Conservation (phyloP, 1,140 invertebrate genomes). For the Zaprionus taronus region DNA sequence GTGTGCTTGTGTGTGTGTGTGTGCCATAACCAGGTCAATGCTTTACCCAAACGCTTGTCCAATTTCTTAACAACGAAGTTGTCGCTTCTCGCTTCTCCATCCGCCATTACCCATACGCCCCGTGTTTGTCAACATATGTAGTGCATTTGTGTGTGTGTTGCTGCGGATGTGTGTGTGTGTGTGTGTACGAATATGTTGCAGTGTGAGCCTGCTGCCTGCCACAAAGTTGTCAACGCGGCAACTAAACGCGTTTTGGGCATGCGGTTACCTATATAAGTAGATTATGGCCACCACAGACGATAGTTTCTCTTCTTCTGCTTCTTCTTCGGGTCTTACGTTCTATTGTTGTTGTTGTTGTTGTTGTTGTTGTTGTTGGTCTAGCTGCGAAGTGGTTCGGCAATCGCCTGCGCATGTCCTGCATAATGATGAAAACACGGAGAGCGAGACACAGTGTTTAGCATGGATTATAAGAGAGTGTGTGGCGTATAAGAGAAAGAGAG, state of each 20-base stretch:
- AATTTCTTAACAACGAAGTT: slow-evolving; percentile 48
- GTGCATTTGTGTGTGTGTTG: background rate
- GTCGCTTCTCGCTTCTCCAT: slow-evolving; percentile 20
- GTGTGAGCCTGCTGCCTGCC: slow-evolving; percentile 48
- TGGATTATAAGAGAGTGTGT: slow-evolving; percentile 15
- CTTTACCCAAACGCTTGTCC: slow-evolving; percentile 52
- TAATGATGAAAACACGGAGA: background rate
- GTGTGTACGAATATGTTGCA: slow-evolving; percentile 34
- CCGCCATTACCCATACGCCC: slow-evolving; percentile 38
- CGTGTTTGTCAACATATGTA: slow-evolving; percentile 35
- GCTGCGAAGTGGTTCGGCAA: slow-evolving; percentile 44
- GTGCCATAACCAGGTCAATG: slow-evolving; percentile 71
- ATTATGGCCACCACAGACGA: slow-evolving; percentile 33
- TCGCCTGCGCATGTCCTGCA: slow-evolving; percentile 33
- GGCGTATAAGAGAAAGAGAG: slow-evolving; percentile 17
- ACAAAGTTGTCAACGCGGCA: slow-evolving; percentile 75
- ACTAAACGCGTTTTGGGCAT: slow-evolving; percentile 70
- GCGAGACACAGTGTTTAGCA: background rate
- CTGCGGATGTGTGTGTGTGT: slow-evolving; percentile 3
- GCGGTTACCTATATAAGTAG: slow-evolving; percentile 62
- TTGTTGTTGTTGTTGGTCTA: slow-evolving; percentile 26
- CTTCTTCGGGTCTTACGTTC: background rate
- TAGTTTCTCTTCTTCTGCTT: slow-evolving; percentile 1
- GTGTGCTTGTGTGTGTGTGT: slow-evolving; percentile 15
- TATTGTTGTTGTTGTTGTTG: slow-evolving; percentile 42